Base-by-base conservation (phyloP, 2,888 invertebrate species). In the Scotopteryx bipunctaria region DNA sequence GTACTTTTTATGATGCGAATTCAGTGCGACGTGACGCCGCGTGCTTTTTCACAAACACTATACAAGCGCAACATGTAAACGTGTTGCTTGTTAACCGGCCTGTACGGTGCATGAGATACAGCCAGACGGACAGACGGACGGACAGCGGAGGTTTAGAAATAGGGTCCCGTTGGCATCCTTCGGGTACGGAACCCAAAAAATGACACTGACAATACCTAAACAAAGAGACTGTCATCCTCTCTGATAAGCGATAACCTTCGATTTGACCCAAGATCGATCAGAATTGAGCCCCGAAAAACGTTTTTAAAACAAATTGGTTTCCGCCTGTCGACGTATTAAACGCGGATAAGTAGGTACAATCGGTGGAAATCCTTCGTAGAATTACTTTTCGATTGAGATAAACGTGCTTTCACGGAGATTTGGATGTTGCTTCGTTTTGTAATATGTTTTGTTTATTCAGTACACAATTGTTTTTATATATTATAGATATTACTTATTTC, bases 231-330 rank as follows among this genome's bases (percentile, higher is more conserved):
- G 23, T 38, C 38, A 23, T 11, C 15, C 23, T 15, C 31, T 6
- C n/a, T n/a, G n/a, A n/a, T n/a, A n/a, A n/a, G n/a, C n/a, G 23
- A 11, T 25, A 43, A 42, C 27, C 13, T 36, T 36, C 43, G 17
- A 14, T 38, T 37, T 45, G 40, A 48, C 40, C 42, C 38, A 14
- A 17, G 19, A 46, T 47, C 42, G 27, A 52, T 53, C 38, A 43
- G 29, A 17, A 45, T 27, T 15, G 42, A 46, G 15, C 25, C 37
- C n/a, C 17, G 25, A 32, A 55, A 65, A 57, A 55, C 46, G 63
- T 63, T 66, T 64, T 60, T 60, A 59, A 63, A 66, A 61, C 59
- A 64, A 67, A 66, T 67, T 63, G 62, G 56, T 68, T 66, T 63
- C 52, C 48, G 60, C 61, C 50, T 57, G 47, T 59, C 58, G 52